phyloP scores from a whole-genome alignment of 2,797 vertebrate species.

The Synaphobranchus kaupii region DNA sequence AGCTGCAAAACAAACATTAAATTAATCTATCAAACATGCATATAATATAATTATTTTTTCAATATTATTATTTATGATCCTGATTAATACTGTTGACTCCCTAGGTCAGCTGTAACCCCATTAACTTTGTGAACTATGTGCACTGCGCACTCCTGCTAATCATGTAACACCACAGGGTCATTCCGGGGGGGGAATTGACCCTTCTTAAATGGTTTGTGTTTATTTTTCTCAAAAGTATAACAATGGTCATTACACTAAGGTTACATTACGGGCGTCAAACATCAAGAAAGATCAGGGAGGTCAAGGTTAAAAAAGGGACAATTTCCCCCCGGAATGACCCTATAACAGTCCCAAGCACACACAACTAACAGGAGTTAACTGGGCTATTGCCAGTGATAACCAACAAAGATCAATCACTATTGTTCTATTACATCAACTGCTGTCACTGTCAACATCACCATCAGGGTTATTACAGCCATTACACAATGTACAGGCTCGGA shows the following conservation, averaged over 20 bases:
- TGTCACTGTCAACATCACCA: background rate
- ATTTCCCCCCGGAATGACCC: background rate
- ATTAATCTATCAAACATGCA: background rate
- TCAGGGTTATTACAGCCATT: background rate
- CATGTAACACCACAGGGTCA: too few relatives aligned
- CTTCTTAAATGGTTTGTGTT: too few relatives aligned
- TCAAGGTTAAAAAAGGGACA: too few relatives aligned
- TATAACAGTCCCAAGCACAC: background rate
- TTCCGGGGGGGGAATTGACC: too few relatives aligned
- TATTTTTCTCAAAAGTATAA: too few relatives aligned
- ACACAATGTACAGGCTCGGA: background rate
- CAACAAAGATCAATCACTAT: background rate
- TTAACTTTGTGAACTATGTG: background rate
- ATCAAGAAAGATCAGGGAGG: too few relatives aligned
- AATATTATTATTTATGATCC: background rate
- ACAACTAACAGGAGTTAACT: background rate
- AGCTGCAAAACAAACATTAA: conserved; percentile 70
- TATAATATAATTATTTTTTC: background rate
- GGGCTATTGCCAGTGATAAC: background rate
- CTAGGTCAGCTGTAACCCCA: background rate
- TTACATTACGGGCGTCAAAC: too few relatives aligned
- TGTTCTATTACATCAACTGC: background rate
- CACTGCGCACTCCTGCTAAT: background rate
- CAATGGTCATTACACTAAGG: too few relatives aligned
- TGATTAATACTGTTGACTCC: background rate